Evolutionary conservation across 2,113 vertebrate genomes (phyloP).

Genomic region (Pogona vitticeps): DNA sequence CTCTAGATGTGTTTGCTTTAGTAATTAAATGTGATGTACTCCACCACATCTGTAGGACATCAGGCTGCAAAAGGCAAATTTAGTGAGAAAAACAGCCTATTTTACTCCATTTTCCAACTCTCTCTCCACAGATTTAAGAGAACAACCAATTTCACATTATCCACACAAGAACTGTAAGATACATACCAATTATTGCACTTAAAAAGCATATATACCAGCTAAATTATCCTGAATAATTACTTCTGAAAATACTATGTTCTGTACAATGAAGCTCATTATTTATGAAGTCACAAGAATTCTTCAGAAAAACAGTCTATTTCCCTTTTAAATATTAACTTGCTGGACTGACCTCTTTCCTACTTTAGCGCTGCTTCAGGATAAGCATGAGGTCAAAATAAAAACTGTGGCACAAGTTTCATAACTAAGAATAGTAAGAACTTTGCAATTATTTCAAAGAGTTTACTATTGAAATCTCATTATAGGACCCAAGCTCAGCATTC

Average conservation of each 20-base stretch:
- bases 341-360: conserved; percentile 2
- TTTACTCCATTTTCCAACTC: not conserved
- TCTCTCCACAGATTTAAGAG: not conserved
- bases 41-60: not conserved
- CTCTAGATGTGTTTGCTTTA: no score
- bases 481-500: not conserved
- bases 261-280: not conserved
- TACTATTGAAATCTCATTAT: not conserved
- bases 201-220: not conserved
- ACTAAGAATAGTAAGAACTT: not conserved
- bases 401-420: not conserved
- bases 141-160: not conserved
- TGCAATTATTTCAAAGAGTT: not conserved
- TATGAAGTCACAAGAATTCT: not conserved
- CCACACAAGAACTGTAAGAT: not conserved
- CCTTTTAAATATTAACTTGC: conserved; percentile 6
- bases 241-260: not conserved
- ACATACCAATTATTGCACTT: not conserved
- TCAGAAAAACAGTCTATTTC: not conserved
- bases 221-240: not conserved
- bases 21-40: not conserved
- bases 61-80: not conserved
- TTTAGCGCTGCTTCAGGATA: not conserved
- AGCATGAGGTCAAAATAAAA: not conserved
- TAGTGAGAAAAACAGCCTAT: not conserved